Evolutionary conservation across 2,888 invertebrate species (phyloP).

Genomic region (Eupithecia centaureata): DNA sequence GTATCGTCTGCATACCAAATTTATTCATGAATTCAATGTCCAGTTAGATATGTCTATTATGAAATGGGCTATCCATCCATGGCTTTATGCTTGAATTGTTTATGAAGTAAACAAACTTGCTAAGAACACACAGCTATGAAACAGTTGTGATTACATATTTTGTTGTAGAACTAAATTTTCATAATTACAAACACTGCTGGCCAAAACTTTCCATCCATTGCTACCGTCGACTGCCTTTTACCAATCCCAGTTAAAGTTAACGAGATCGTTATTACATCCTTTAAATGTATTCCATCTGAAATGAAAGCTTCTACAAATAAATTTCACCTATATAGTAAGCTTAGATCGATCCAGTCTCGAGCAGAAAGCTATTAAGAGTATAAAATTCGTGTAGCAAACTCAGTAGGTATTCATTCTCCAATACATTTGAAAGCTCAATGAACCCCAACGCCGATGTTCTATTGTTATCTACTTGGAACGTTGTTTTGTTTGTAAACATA

Average conservation of each 20-base stretch:
- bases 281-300: neutral
- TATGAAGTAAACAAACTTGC: constrained; percentile 17
- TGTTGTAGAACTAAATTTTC: neutral
- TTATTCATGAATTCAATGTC: constrained; percentile 18
- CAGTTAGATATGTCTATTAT: constrained; percentile 17
- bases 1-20: constrained; percentile 11
- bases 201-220: neutral
- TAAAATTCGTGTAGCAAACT: neutral
- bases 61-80: constrained; percentile 26
- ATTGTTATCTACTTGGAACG: constrained; percentile 18
- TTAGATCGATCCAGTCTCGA: neutral
- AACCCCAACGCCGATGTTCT: constrained; percentile 4
- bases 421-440: constrained; percentile 11
- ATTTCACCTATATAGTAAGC: neutral
- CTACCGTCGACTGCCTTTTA: neutral
- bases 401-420: neutral
- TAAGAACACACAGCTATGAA: neutral
- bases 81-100: constrained; percentile 15
- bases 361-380: neutral
- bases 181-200: neutral
- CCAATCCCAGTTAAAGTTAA: neutral
- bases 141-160: neutral
- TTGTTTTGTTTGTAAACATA: constrained; percentile 34
- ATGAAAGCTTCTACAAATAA: neutral
- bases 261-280: neutral